Percentiles rank a stretch among this genome's conserved stretches.
Conservation (phyloP, 2,888 invertebrate genomes). For the Drosophila phalerata region DNA sequence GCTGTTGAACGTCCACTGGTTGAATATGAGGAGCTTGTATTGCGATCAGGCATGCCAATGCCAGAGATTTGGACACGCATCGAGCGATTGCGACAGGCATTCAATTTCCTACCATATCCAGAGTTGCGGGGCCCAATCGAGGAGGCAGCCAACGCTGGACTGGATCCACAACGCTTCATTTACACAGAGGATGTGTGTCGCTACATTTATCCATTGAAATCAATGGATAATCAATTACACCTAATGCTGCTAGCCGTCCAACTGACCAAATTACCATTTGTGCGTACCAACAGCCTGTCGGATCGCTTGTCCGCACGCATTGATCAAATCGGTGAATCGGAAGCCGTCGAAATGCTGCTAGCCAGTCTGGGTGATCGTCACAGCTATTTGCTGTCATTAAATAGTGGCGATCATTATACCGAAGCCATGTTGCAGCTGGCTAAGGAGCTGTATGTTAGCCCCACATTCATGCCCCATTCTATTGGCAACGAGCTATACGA, state of each 20-base stretch:
- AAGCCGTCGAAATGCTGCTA: constrained; percentile 87
- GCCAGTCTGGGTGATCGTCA: constrained; percentile 72
- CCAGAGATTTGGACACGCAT: constrained; percentile 91
- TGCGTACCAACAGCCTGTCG: constrained; percentile 86
- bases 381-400: constrained; percentile 49
- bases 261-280: constrained; percentile 87
- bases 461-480: constrained; percentile 87
- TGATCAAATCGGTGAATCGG: constrained; percentile 83
- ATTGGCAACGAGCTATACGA: constrained; percentile 88
- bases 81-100: constrained; percentile 90
- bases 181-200: constrained; percentile 88
- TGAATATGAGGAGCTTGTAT: constrained; percentile 88
- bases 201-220: constrained; percentile 89
- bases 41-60: constrained; percentile 89
- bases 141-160: constrained; percentile 78
- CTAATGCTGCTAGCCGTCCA: constrained; percentile 88
- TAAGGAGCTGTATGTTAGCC: constrained; percentile 87
- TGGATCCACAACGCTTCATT: constrained; percentile 89
- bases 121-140: constrained; percentile 38
- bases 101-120: constrained; percentile 89
- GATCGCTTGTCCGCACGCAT: constrained; percentile 83
- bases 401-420: constrained; percentile 57
- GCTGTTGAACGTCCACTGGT: constrained; percentile 84
- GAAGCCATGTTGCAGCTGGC: constrained; percentile 82
- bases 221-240: constrained; percentile 87